phyloP scores from a whole-genome alignment of 2,888 invertebrate genomes.

The Scelioninae gen. 2 region DNA sequence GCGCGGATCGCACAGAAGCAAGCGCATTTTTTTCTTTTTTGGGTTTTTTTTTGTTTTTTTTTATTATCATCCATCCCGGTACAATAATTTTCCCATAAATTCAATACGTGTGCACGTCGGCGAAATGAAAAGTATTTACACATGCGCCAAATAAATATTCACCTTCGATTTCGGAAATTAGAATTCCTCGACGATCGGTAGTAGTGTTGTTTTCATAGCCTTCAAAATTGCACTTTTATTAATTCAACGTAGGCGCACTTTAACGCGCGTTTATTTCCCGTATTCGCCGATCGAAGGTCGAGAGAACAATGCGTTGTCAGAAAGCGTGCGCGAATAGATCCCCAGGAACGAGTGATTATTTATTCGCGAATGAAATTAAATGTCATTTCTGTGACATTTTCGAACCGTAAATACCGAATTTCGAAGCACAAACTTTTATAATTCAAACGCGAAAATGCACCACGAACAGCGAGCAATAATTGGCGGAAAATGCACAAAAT shows the following conservation, averaged over 20 bases:
- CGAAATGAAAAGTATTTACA: no score
- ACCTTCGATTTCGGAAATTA: no score
- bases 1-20: constrained; percentile 5
- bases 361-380: neutral
- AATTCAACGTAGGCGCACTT: no score
- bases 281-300: neutral
- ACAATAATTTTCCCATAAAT: constrained; percentile 7
- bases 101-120: no score
- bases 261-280: no score
- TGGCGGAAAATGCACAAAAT: neutral
- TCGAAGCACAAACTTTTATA: neutral
- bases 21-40: constrained; percentile 15
- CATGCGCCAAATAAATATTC: no score
- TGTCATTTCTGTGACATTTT: neutral
- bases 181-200: no score
- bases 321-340: no score
- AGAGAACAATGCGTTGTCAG: neutral
- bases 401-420: neutral
- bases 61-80: no score
- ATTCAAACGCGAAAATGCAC: neutral
- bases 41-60: neutral
- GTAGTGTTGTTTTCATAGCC: no score
- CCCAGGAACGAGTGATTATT: neutral
- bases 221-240: no score
- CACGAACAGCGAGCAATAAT: neutral